Evolutionary conservation across 2,797 vertebrate species (phyloP), one percentile per base, ranked within the genome.

Genomic region (Anolis apletophallus): DNA sequence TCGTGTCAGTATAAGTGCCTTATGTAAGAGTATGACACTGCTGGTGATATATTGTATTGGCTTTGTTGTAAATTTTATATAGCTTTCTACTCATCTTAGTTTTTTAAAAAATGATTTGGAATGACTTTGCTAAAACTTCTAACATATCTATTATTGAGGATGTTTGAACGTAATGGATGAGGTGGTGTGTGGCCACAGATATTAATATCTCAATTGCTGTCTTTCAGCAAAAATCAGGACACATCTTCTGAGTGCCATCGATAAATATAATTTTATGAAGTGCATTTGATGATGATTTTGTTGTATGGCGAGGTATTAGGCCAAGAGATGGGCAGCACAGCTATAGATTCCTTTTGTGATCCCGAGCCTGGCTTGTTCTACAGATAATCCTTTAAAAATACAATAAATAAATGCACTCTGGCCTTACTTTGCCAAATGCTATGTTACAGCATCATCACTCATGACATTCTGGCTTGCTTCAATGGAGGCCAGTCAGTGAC

Each of bases 321-420:
- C 52, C 73, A 1, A 90, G 84, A 92, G 74, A 92, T 86, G 82
- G 90, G 57, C 0, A 0, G 78, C 71, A 74, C 57, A 89, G 87
- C 89, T 91, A 78, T 83, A 80, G 54, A 88, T 92, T 93, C 73
- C 54, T 88, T 85, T 82, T 91, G 84, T 89, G 88, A 93, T 91
- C 50, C 80, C 86, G 74, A 84, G 84, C 85, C 74, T 88, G 86
- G 67, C 64, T 88, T 88, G 80, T 59, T 91, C 91, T 90, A 83
- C 34, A 79, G 80, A 89, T 92, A 94, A 92, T 94, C 94, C 93
- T 50, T 90, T 46, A 17, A 90, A 81, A 91, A 89, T 92, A 32
- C 32, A 57, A 59, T 21, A 90, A 46, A 46, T 29, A 80, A 61
- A 93, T 88, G 87, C 61, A 90, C 87, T 92, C 89, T 88, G 91